A percentile compares a stretch with the other conserved stretches of the same genome.
These are phyloP conservation scores for Enteromius viviparus DNA, from an alignment of 2,797 vertebrate genomes.

Conservation along the genomic window DNA sequence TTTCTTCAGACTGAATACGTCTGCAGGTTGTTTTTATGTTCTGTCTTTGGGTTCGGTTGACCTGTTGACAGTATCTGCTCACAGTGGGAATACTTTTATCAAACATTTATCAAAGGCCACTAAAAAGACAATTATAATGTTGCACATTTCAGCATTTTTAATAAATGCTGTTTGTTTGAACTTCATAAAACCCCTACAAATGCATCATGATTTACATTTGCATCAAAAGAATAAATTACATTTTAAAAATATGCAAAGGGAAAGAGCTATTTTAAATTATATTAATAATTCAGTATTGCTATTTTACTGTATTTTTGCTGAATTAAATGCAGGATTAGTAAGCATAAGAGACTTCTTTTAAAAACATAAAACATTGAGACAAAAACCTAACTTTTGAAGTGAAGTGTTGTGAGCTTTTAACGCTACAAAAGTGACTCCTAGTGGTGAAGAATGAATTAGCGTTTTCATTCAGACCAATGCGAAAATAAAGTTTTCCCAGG, in stretches of 20 bases:
- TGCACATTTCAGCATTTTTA: not conserved
- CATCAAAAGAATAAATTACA: not conserved
- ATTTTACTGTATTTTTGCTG: not conserved
- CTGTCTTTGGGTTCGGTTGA: not conserved
- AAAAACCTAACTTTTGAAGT: not conserved
- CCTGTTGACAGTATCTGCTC: not conserved
- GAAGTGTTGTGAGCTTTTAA: too few species aligned
- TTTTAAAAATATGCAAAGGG: not conserved
- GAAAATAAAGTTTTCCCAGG: too few species aligned
- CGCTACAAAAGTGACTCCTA: too few species aligned
- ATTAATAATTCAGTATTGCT: not conserved
- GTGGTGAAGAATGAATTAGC: too few species aligned
- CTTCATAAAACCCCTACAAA: not conserved
- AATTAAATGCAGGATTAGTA: not conserved
- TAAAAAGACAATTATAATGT: not conserved
- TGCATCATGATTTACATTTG: not conserved
- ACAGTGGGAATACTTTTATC: not conserved
- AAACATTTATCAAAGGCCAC: not conserved
- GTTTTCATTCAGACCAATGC: too few species aligned
- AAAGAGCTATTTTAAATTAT: not conserved
- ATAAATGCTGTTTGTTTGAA: not conserved
- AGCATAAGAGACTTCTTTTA: not conserved
- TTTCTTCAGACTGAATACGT: not conserved
- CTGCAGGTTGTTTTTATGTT: not conserved
- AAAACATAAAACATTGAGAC: not conserved